Evolutionary conservation across 2,113 vertebrate genomes (phyloP), one percentile per base, ranked within the genome.

Genomic region (Gnathonemus longibarbis): DNA sequence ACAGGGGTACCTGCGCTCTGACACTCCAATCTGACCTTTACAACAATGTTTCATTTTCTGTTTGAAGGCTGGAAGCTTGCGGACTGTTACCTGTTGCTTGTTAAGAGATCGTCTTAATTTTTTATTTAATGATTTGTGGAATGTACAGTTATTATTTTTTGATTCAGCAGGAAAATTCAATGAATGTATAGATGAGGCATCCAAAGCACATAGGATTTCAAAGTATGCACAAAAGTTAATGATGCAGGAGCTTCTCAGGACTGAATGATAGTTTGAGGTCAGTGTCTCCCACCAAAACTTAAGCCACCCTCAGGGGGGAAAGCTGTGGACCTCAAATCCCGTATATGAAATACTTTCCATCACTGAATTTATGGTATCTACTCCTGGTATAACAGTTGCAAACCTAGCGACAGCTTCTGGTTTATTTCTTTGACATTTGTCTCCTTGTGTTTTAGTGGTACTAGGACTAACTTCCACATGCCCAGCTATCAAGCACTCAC

Each of bases 11-110:
- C 89, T 84, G 53, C 58, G 91, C 90, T 94, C 92, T 91, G 70
- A 93, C 90, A 58, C 89, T n/a, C 70, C 11, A n/a, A 7, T 45
- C 74, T 91, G 86, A 93, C 58, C 91, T 92, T 90, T 93, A 92
- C 90, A 86, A 24, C 48, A 88, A 62, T 74, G 92, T 92, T 88
- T 10, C 24, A 8, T 87, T 90, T 21, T 42, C 87, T 86, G 48
- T 91, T 93, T 93, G 92, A 85, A 91, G 88, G 9, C 89, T 89
- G 88, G 21, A 9, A 66, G 50, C 19, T 42, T 52, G 10, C 11
- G 13, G 88, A 35, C 53, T 45, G 53, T 21, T 39, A 62, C 52
- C 7, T 88, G 70, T 15, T 39, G 48, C 88, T 24, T 49, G 7
- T 31, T 46, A 66, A 31, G 62, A 89, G 62, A 74, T 50, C 0